Percentiles rank a stretch among this genome's conserved stretches.
Conservation (phyloP, 2,113 vertebrate species). For the Centropristis striata region DNA sequence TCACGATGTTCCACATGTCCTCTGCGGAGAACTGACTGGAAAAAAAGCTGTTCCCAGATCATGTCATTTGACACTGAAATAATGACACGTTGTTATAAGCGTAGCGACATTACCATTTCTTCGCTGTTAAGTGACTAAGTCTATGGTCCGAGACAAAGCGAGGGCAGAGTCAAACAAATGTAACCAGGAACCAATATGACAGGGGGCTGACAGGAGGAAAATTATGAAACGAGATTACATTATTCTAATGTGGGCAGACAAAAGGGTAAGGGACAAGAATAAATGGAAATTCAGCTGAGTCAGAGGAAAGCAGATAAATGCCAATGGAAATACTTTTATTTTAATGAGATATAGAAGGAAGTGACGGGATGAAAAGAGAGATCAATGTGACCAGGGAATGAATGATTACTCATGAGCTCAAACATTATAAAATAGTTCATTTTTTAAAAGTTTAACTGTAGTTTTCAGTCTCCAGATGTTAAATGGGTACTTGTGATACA, state of each 20-base stretch:
- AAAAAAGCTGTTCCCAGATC: conserved; percentile 35
- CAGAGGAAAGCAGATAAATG: conserved; percentile 76
- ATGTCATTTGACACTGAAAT: conserved; percentile 60
- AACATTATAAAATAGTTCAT: conserved; percentile 41
- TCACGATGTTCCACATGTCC: conserved; percentile 22
- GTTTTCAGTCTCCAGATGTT: conserved; percentile 38
- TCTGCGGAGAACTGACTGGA: conserved; percentile 7
- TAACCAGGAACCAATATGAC: conserved; percentile 66
- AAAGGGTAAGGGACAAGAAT: conserved; percentile 74
- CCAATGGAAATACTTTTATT: conserved; percentile 65
- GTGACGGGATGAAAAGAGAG: conserved; percentile 57
- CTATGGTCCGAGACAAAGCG: conserved; percentile 54
- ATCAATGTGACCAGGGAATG: conserved; percentile 59
- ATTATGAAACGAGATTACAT: conserved; percentile 75
- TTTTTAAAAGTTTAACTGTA: conserved; percentile 26
- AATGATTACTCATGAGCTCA: conserved; percentile 53
- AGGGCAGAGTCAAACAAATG: conserved; percentile 66
- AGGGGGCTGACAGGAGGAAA: conserved; percentile 57
- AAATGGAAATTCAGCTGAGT: conserved; percentile 77
- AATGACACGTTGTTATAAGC: conserved; percentile 62
- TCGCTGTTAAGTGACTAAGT: conserved; percentile 54
- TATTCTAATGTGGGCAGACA: conserved; percentile 74
- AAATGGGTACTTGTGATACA: conserved; percentile 11
- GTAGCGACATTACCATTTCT: conserved; percentile 49
- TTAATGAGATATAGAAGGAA: conserved; percentile 68